A percentile compares a stretch with the other conserved stretches of the same genome.
Evolutionary conservation across 2,113 vertebrate species (phyloP).

Genomic region (Tricholaema leucomelas): DNA sequence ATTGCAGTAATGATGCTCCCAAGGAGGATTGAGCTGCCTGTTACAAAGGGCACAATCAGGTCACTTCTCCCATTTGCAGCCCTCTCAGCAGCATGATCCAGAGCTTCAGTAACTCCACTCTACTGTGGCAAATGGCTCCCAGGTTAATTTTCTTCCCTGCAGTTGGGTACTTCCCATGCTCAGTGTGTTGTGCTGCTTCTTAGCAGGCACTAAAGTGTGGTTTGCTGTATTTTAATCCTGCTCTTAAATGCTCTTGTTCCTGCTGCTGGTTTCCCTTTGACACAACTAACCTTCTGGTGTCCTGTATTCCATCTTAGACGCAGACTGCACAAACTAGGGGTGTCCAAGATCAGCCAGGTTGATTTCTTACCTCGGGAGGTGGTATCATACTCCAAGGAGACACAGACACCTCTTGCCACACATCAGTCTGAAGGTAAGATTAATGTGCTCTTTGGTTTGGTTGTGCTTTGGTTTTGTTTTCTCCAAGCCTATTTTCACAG

Average conservation of each 20-base stretch:
- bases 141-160: neutral
- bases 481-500: neutral
- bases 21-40: neutral
- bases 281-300: constrained; percentile 26
- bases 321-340: constrained; percentile 87
- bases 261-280: neutral
- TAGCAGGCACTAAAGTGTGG: neutral
- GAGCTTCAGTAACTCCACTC: neutral
- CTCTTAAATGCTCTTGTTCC: neutral
- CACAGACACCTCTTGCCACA: constrained; percentile 88
- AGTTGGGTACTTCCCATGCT: neutral
- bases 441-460: too few relatives aligned
- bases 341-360: constrained; percentile 95
- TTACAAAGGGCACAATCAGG: neutral
- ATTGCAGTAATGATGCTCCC: neutral
- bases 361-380: constrained; percentile 94
- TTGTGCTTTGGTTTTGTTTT: neutral
- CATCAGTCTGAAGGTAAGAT: constrained; percentile 90
- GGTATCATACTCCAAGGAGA: constrained; percentile 95
- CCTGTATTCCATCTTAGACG: constrained; percentile 75
- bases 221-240: neutral
- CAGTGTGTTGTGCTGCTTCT: neutral
- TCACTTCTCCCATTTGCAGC: neutral
- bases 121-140: neutral
- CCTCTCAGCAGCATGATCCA: neutral